Evolutionary conservation across 2,113 vertebrate genomes (phyloP).

Genomic region (Ophthalmolycus amberensis): DNA sequence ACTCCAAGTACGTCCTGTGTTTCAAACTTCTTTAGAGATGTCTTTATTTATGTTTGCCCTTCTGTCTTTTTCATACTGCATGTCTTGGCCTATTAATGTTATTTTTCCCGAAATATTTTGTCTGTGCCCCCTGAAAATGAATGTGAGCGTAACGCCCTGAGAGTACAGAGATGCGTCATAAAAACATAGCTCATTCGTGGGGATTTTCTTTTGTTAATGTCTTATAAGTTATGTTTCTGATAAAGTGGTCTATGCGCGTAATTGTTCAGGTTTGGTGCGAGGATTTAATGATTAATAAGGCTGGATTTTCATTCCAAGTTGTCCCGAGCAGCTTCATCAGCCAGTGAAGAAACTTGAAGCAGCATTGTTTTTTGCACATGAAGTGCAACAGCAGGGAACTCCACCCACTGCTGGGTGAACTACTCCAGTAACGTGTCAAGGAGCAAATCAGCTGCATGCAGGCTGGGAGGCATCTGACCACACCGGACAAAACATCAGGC

Average conservation of each 20-base stretch:
- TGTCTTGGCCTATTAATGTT: background rate
- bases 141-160: no score
- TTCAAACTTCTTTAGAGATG: background rate
- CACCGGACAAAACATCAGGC: background rate
- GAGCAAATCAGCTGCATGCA: constrained; percentile 86
- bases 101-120: background rate
- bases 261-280: background rate
- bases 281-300: background rate
- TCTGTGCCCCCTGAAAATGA: background rate
- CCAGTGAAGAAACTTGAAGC: constrained; percentile 13
- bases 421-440: constrained; percentile 90
- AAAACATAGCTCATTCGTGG: background rate
- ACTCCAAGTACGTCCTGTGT: background rate
- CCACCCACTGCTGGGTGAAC: constrained; percentile 88
- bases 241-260: background rate
- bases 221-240: background rate
- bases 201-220: background rate
- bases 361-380: constrained; percentile 18
- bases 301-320: background rate
- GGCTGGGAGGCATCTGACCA: constrained; percentile 14
- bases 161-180: background rate
- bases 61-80: background rate
- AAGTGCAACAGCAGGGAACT: constrained; percentile 87
- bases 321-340: constrained; percentile 22
- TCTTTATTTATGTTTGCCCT: background rate